Conservation (phyloP, 2,888 invertebrate species). For the Cyclophora punctaria region DNA sequence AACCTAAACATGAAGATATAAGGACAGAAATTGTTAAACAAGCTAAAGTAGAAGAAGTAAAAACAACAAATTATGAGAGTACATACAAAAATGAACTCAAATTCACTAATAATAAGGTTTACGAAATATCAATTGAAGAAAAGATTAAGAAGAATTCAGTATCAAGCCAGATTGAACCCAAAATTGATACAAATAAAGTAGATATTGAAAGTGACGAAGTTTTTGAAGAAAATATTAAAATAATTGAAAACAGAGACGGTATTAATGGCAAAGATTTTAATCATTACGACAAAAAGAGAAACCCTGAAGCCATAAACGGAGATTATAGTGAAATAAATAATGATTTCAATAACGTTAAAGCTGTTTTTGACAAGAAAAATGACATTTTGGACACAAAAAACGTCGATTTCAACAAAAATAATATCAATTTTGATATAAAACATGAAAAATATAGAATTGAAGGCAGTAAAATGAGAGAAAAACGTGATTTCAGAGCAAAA, state of each 20-base stretch:
- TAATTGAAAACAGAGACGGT: conserved; percentile 4
- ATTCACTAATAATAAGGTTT: background rate
- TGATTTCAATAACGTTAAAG: too few species aligned
- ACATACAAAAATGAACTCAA: conserved; percentile 2
- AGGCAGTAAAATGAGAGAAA: background rate
- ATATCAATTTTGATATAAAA: background rate
- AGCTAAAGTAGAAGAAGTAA: background rate
- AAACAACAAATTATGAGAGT: background rate
- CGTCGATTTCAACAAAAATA: too few species aligned
- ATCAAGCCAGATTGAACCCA: background rate
- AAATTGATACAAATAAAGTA: background rate
- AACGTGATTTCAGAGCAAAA: conserved; percentile 21
- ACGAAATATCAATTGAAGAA: background rate
- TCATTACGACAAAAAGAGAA: too few species aligned
- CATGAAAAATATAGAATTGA: background rate
- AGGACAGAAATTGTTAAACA: background rate
- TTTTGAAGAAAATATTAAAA: conserved; percentile 6
- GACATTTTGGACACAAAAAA: too few species aligned
- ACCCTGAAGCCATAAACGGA: too few species aligned
- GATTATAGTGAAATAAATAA: too few species aligned
- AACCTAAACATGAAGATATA: background rate
- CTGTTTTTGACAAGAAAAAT: too few species aligned
- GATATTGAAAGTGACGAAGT: background rate
- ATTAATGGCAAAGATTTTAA: too few species aligned
- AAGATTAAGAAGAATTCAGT: background rate